These are phyloP conservation scores for Halcyon badia DNA, from an alignment of 2,797 vertebrate genomes.

Conservation along the genomic window DNA sequence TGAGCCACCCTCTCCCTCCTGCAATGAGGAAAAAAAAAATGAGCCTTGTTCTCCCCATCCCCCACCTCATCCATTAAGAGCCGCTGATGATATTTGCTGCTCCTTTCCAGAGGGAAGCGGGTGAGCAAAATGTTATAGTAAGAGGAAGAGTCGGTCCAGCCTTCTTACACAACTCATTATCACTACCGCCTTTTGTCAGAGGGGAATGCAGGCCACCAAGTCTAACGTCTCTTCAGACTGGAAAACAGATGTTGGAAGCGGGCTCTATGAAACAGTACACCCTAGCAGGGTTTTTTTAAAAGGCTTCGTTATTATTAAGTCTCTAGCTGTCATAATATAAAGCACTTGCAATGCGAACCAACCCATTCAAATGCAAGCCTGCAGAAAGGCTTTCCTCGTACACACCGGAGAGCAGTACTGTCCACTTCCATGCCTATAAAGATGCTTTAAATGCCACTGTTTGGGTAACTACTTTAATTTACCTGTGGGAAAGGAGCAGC, in stretches of 20 bases:
- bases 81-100: neutral
- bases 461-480: neutral
- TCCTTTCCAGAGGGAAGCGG: neutral
- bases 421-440: neutral
- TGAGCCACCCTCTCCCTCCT: neutral
- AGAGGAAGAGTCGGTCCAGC: neutral
- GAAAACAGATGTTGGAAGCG: neutral
- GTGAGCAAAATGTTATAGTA: neutral
- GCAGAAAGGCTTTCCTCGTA: neutral
- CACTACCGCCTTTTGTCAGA: neutral
- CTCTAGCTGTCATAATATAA: neutral
- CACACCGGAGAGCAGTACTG: neutral
- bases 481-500: neutral
- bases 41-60: neutral
- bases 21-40: neutral
- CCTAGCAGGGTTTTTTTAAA: neutral
- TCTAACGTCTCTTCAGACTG: neutral
- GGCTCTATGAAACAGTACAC: neutral
- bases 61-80: neutral
- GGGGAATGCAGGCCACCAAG: neutral
- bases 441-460: neutral
- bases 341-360: neutral
- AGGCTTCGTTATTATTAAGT: neutral
- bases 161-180: neutral
- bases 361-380: neutral